These are phyloP conservation scores for Lasiommata megera DNA, from an alignment of 2,888 invertebrate genomes.

Conservation along the genomic window DNA sequence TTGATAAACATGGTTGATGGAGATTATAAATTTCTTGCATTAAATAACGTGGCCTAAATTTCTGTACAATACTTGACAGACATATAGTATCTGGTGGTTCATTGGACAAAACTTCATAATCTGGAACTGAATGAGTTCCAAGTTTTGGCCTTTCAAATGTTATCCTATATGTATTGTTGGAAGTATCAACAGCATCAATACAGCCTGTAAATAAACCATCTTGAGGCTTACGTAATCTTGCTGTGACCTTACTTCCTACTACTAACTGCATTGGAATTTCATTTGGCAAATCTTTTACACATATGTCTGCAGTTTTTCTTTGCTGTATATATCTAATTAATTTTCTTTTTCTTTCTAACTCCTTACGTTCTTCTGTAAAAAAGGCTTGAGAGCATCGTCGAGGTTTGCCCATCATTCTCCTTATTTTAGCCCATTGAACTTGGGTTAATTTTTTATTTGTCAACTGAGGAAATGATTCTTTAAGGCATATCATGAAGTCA, in stretches of 20 bases:
- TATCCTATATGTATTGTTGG: slow-evolving; percentile 96
- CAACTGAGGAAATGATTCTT: slow-evolving; percentile 96
- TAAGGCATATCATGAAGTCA: slow-evolving; percentile 96
- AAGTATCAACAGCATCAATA: slow-evolving; percentile 97
- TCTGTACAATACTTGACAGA: slow-evolving; percentile 90
- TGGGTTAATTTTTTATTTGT: slow-evolving; percentile 91
- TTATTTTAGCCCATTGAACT: slow-evolving; percentile 97
- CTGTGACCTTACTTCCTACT: slow-evolving; percentile 96
- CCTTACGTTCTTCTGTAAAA: slow-evolving; percentile 96
- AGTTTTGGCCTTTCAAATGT: slow-evolving; percentile 95
- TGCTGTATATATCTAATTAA: slow-evolving; percentile 96
- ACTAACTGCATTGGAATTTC: slow-evolving; percentile 97
- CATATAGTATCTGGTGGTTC: slow-evolving; percentile 95
- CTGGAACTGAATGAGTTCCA: slow-evolving; percentile 97
- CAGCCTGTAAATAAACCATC: slow-evolving; percentile 97
- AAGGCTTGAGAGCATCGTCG: slow-evolving; percentile 96
- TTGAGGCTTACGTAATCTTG: slow-evolving; percentile 94
- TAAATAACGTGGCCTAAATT: slow-evolving; percentile 87
- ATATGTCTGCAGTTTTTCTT: slow-evolving; percentile 90
- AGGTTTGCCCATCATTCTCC: slow-evolving; percentile 98
- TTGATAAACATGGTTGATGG: slow-evolving; percentile 56
- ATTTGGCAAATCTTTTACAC: slow-evolving; percentile 93
- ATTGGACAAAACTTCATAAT: slow-evolving; percentile 97
- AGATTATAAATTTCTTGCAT: slow-evolving; percentile 79
- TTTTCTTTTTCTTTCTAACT: slow-evolving; percentile 93